Evolutionary conservation across 2,797 vertebrate species (phyloP).

Genomic region (Oreonectes daqikongensis): DNA sequence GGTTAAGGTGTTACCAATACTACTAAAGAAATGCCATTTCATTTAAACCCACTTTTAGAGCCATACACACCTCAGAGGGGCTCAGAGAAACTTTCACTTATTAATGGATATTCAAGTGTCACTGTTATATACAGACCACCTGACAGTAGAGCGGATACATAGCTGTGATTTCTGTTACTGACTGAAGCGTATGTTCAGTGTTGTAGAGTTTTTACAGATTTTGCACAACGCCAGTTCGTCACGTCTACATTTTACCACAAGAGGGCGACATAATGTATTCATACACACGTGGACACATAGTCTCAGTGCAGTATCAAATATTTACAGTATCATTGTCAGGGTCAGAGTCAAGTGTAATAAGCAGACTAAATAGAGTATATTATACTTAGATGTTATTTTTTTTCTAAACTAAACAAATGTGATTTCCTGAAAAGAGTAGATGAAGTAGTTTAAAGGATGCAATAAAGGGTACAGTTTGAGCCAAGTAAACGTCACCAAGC

Average conservation of each 20-base stretch:
- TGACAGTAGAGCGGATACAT: background rate
- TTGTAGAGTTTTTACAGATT: conserved; percentile 26
- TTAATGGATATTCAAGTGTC: conserved; percentile 24
- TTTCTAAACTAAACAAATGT: conserved; percentile 33
- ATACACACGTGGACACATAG: conserved; percentile 20
- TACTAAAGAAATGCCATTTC: conserved; percentile 14
- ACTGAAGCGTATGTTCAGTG: conserved; percentile 26
- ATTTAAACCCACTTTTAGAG: conserved; percentile 23
- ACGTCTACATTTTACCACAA: conserved; percentile 42
- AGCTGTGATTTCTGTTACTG: conserved; percentile 40
- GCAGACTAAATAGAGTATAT: background rate
- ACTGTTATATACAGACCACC: conserved; percentile 28
- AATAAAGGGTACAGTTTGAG: conserved; percentile 39
- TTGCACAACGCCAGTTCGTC: conserved; percentile 36
- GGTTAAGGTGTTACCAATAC: conserved; percentile 63
- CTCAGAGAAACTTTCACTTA: conserved; percentile 22
- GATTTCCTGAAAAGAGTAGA: conserved; percentile 21
- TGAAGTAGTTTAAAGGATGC: conserved; percentile 34
- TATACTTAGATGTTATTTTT: conserved; percentile 16
- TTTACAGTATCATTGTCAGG: conserved; percentile 23
- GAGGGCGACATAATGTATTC: conserved; percentile 35
- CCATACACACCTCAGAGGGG: background rate
- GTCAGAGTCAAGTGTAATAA: conserved; percentile 4
- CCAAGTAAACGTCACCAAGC: conserved; percentile 29
- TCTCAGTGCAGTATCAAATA: conserved; percentile 43